Base-by-base conservation (phyloP, 2,797 vertebrate genomes). In the Yasuhikotakia modesta region DNA sequence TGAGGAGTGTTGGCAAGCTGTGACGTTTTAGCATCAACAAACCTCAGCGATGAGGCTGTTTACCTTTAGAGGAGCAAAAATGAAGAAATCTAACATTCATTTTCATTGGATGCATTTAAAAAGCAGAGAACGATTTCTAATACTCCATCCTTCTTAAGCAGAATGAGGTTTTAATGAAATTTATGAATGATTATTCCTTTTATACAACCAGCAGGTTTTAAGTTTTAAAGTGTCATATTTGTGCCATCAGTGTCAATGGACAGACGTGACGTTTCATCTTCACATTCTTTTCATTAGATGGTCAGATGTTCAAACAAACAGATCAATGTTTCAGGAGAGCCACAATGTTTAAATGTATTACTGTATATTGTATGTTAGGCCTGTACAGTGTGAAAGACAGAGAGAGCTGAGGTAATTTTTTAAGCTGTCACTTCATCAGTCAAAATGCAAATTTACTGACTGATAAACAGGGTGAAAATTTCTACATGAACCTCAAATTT, bases 11-110 rank as follows among this genome's bases (percentile, higher is more conserved):
- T 12, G 52, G 55, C 19, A 76, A 83, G 72, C 82, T 74, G 68
- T 80, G 77, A 77, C 46, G 73, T 81, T 73, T 73, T 48, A 71
- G 76, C 78, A 79, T 61, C 22, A 65, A 78, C 69, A 79, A 74
- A 82, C 61, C 69, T 71, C 60, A 39, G 72, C 53, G 72, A 70
- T 57, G 53, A 39, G 69, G 22, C 70, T 73, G 64, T 80, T 75
- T 58, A 64, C 72, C 73, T 24, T 66, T 67, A 24, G 5, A 79
- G 76, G n/a, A 58, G 35, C 19, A 27, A 74, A 70, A 84, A 84
- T 84, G 68, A 76, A 71, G 39, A 84, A 12, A 70, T 55, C 74
- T 16, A 70, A 74, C 81, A 75, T 71, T 76, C 78, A 4, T 74
- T 86, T 82, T 79, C 77, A 78, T 76, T 24, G 21, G 30, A 73